A percentile compares a stretch with the other conserved stretches of the same genome.
Conservation (phyloP, 1,140 invertebrate species). For the Chrysoperla carnea region DNA sequence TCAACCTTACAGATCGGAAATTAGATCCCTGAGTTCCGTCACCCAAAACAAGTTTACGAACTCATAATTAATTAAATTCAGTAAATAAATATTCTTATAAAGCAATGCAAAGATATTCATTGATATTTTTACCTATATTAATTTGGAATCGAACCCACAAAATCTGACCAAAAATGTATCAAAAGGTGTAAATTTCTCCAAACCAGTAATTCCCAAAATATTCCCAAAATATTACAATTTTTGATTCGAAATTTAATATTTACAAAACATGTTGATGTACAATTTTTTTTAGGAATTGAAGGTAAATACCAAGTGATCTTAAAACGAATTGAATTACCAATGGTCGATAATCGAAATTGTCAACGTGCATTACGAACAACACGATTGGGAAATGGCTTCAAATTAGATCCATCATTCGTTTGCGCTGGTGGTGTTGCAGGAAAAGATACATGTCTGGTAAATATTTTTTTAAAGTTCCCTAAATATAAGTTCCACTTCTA, state of each 20-base stretch:
- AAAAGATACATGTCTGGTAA: slow-evolving; percentile 25
- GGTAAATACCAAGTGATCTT: slow-evolving; percentile 25
- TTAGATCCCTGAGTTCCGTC: no score
- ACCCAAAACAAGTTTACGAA: no score
- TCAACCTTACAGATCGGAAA: no score
- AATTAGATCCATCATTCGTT: slow-evolving; percentile 27
- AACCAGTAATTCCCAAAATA: no score
- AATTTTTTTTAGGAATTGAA: background rate
- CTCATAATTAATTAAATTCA: no score
- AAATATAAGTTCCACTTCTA: background rate
- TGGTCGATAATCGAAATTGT: slow-evolving; percentile 19
- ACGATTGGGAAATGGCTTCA: slow-evolving; percentile 23
- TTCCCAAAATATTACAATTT: background rate
- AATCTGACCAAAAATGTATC: no score
- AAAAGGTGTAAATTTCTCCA: no score
- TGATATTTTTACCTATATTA: no score
- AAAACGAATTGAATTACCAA: slow-evolving; percentile 27
- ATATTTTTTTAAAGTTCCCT: background rate
- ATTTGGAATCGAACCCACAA: no score
- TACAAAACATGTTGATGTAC: background rate
- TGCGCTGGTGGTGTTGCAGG: slow-evolving; percentile 33
- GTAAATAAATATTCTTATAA: no score
- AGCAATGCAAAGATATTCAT: no score
- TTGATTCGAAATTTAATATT: background rate
- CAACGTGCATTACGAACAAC: slow-evolving; percentile 22